Evolutionary conservation across 2,797 vertebrate genomes (phyloP), one percentile per base, ranked within the genome.

Genomic region (Rhincodon typus): DNA sequence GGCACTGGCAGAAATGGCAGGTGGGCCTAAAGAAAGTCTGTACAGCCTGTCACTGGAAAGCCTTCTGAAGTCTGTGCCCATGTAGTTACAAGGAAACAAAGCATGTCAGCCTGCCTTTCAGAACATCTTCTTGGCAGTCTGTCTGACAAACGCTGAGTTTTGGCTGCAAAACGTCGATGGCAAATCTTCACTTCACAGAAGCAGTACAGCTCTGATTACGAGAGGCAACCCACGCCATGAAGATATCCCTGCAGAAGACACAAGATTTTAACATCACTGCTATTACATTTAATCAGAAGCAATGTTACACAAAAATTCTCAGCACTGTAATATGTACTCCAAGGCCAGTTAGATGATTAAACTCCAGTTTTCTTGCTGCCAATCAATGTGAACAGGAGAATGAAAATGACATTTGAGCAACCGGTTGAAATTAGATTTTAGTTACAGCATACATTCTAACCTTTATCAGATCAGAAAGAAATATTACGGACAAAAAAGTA

Each of bases 361-460:
- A 50, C 53, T 95, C 82, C 46, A 95, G 12, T 96, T 96, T 97
- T 97, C 97, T 97, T 97, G 53, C 74, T 66, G 96, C 97, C 97
- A 97, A 97, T 97, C 97, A 96, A 96, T 97, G 97, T 97, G 96
- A 97, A 96, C 96, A 96, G 95, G 97, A 96, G 97, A 97, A 97
- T 97, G 57, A 93, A 96, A 96, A 97, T 97, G 98, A 97, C 97
- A 97, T 96, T 96, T 97, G 97, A 97, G 98, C 98, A 98, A 97
- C 98, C 98, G 98, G 98, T 97, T 98, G 98, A 98, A 97, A 98
- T 97, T 98, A 98, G 97, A 98, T 98, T 98, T 98, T 98, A 98
- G 97, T 97, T 97, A 98, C 42, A 99, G 99, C 98, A 99, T 97
- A 98, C 98, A 98, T 99, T 98, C 97, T 99, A 98, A 99, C 99